Conservation (phyloP, 2,888 invertebrate species). For the Caenorhabditis sinica region DNA sequence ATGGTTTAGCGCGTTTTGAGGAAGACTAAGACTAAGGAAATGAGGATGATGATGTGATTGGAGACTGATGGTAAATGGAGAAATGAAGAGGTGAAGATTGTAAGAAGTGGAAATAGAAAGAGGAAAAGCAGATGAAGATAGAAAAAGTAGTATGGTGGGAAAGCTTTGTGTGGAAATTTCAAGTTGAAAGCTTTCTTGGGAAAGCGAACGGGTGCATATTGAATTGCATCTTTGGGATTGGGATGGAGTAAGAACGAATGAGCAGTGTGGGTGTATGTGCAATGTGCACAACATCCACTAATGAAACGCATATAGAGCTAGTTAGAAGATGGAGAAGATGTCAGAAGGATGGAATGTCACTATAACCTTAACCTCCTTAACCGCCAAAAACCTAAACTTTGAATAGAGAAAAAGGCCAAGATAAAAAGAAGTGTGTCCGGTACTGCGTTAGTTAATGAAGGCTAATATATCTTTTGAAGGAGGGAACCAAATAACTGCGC, state of each 20-base stretch:
- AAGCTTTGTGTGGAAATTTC: constrained; percentile 36
- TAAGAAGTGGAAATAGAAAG: constrained; percentile 39
- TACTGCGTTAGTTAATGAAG: constrained; percentile 39
- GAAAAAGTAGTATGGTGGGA: constrained; percentile 50
- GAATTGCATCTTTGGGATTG: constrained; percentile 44
- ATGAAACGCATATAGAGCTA: constrained; percentile 32
- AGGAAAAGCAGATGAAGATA: constrained; percentile 36
- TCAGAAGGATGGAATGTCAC: constrained; percentile 17
- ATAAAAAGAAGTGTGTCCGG: constrained; percentile 12
- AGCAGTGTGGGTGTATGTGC: constrained; percentile 34
- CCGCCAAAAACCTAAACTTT: constrained; percentile 20
- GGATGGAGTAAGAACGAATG: constrained; percentile 4
- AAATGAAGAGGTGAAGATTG: constrained; percentile 46
- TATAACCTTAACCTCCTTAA: constrained; percentile 26
- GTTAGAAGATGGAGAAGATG: constrained; percentile 1
- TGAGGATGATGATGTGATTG: constrained; percentile 50
- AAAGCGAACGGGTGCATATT: constrained; percentile 60
- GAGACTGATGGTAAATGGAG: constrained; percentile 49
- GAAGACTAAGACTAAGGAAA: constrained; percentile 3
- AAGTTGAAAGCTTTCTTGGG: constrained; percentile 54
- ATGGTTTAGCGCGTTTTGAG: constrained; percentile 39
- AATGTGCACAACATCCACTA: constrained; percentile 53
- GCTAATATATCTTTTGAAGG: constrained; percentile 56
- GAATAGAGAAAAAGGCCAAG: not conserved
- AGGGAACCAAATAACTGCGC: constrained; percentile 9